Evolutionary conservation across 2,113 vertebrate species (phyloP).

Genomic region (Anhinga rufa): DNA sequence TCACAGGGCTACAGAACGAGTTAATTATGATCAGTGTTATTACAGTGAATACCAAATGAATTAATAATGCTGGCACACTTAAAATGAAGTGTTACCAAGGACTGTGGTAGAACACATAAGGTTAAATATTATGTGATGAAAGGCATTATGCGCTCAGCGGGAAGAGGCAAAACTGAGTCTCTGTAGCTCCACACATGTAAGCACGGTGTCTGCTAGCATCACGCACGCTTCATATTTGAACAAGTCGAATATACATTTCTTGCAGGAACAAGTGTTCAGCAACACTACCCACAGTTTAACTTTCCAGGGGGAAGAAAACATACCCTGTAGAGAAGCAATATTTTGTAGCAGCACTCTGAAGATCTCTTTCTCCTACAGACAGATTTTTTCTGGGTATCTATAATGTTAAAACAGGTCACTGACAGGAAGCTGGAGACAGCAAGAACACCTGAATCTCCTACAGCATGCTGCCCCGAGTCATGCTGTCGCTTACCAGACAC

Average conservation of each 20-base stretch:
- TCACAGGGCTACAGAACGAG: conserved; percentile 61
- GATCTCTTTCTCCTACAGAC: not conserved
- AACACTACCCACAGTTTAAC: not conserved
- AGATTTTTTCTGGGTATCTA: not conserved
- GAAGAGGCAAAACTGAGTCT: conserved; percentile 32
- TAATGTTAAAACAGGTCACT: not conserved
- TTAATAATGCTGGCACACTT: conserved; percentile 66
- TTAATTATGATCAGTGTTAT: conserved; percentile 70
- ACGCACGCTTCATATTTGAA: not conserved
- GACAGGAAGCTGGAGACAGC: not conserved
- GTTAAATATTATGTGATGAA: conserved; percentile 61
- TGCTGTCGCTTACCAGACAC: not conserved
- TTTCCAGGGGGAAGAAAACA: not conserved
- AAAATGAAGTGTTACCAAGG: conserved; percentile 60
- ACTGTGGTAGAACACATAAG: conserved; percentile 15
- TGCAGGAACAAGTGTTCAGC: not conserved
- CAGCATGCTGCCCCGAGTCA: not conserved
- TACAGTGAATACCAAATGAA: conserved; percentile 66
- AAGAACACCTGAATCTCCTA: not conserved
- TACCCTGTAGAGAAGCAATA: not conserved
- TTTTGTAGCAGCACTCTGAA: not conserved
- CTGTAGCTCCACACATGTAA: not conserved
- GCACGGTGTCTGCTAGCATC: not conserved
- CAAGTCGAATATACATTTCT: not conserved
- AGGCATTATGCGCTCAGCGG: conserved; percentile 28